A percentile compares a stretch with the other conserved stretches of the same genome.
Evolutionary conservation across 2,888 invertebrate genomes (phyloP).

Genomic region (Vesta saturnalis): DNA sequence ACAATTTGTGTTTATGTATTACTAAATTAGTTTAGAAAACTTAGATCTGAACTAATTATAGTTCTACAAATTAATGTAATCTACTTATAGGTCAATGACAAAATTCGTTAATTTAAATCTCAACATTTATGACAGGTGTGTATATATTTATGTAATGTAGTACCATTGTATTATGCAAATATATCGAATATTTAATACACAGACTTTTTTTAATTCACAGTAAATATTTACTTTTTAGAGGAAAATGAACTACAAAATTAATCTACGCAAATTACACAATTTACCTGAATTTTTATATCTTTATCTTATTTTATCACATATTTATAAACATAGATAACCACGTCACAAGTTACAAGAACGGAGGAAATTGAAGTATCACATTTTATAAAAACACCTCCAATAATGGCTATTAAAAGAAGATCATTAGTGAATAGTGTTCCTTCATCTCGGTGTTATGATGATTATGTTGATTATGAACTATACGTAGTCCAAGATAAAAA

Average conservation of each 20-base stretch:
- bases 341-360: too few species aligned
- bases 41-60: slow-evolving; percentile 9
- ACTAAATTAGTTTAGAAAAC: neutral
- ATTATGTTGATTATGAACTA: slow-evolving; percentile 5
- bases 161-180: slow-evolving; percentile 18
- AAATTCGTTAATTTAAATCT: neutral
- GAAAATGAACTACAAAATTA: too few species aligned
- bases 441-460: neutral
- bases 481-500: neutral
- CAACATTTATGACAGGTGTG: slow-evolving; percentile 7
- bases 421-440: neutral
- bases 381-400: too few species aligned
- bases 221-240: too few species aligned
- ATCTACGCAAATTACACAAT: too few species aligned
- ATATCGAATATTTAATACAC: slow-evolving; percentile 28
- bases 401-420: slow-evolving; percentile 5
- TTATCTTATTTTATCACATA: too few species aligned
- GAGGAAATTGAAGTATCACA: too few species aligned
- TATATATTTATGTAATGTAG: slow-evolving; percentile 29
- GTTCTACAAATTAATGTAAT: slow-evolving; percentile 1
- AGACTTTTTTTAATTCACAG: too few species aligned
- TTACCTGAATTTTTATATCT: too few species aligned
- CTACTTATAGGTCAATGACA: neutral
- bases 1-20: neutral
- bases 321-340: too few species aligned